Evolutionary conservation across 1,140 invertebrate species (phyloP), one percentile per base, ranked within the genome.

Genomic region (Anoplophora glabripennis): DNA sequence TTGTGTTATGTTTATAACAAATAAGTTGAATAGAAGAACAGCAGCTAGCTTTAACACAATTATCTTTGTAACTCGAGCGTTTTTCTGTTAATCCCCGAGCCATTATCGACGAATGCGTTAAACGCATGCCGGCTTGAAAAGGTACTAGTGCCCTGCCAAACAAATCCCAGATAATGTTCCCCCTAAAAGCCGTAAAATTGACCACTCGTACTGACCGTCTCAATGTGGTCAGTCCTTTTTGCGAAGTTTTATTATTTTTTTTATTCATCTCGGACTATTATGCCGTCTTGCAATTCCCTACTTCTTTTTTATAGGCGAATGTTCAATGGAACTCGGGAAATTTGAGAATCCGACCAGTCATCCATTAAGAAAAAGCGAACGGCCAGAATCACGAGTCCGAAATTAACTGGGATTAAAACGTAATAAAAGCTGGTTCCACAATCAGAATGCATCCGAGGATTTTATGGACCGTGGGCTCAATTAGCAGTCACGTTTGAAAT

Each of bases 401-500:
- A 45, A 56, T 56, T 47, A 56, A 46, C 42, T 11, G 47, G 53
- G 53, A 56, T 56, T 56, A 56, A 56, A 56, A 45, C n/a, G 53
- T 45, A 35, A 45, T 56, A 56, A 56, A 56, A 56, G 44, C 21
- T 37, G 9, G 44, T n/a, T 9, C 21, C 14, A 45, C 42, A 45
- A 45, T 14, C 21, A 28, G 42, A 45, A 10, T 45, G 42, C 21
- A 18, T 45, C 15, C 42, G 42, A 5, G 36, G 36, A 46, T 47
- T 56, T 56, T 56, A 56, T 44, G 41, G 44, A 34, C 47, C 35
- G 46, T 36, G 28, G 14, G 35, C 12, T 44, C 21, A 56, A 56
- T 45, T 44, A 47, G 44, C 44, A 35, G 33, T 33, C 35, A 56
- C 44, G 53, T 56, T 47, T 56, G 40, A 45, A 45, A 45, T 45